Evolutionary conservation across 2,113 vertebrate genomes (phyloP).

Genomic region (Mixornis gularis): DNA sequence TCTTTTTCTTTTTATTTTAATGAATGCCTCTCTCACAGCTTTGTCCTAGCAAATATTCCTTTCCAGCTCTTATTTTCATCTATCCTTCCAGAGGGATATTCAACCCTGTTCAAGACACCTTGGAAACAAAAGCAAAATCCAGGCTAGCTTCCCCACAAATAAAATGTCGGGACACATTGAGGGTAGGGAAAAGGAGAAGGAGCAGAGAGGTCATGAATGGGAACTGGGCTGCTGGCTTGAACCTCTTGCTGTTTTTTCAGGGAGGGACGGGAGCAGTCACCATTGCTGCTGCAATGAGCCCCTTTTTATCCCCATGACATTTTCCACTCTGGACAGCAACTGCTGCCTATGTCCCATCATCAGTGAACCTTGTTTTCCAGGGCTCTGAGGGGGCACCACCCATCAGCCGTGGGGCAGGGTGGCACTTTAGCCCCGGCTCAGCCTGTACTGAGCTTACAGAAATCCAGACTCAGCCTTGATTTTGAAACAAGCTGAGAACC

Average conservation of each 20-base stretch:
- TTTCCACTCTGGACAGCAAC: background rate
- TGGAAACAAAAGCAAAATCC: background rate
- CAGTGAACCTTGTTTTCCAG: background rate
- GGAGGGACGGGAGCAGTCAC: background rate
- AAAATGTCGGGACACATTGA: fast-evolving
- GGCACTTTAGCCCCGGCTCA: background rate
- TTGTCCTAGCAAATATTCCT: background rate
- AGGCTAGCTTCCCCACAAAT: background rate
- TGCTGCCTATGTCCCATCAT: background rate
- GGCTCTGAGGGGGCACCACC: background rate
- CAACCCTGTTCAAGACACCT: background rate
- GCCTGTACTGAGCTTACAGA: background rate
- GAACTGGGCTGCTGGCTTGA: background rate
- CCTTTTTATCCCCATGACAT: fast-evolving
- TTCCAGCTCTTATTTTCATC: background rate
- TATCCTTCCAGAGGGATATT: background rate
- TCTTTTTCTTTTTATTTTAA: constrained; percentile 13
- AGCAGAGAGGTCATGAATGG: background rate
- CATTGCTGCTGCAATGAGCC: background rate
- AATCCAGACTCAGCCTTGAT: background rate
- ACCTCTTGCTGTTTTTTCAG: background rate
- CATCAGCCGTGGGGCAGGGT: no score
- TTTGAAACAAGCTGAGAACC: background rate
- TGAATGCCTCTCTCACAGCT: background rate
- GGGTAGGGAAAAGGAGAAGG: background rate